Evolutionary conservation across 2,797 vertebrate genomes (phyloP), one percentile per base, ranked within the genome.

Genomic region (Dendrocincla fuliginosa): DNA sequence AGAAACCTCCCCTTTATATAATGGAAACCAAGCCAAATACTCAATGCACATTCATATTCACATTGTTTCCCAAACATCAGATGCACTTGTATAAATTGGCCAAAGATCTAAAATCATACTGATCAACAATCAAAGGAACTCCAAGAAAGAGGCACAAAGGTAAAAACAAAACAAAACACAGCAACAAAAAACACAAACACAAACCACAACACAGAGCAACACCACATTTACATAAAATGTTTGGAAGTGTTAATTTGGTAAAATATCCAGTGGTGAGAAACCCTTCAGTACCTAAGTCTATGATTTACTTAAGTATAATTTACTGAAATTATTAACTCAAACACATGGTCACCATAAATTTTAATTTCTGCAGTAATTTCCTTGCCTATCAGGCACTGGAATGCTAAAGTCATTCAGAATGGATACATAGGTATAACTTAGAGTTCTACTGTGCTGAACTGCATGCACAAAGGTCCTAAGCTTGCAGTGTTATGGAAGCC

Each of bases 1-100:
- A 37, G 61, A 78, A 56, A 17, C 42, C 16, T 68, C 9, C 24
- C 8, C 16, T 59, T 69, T 86, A 13, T 86, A 17, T 42, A 61
- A 53, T 19, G 30, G 61, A 67, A 90, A 67, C 30, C 68, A 92
- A 52, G 55, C 16, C 1, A 13, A 68, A 9, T 64, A 44, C 15
- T 27, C 23, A 3, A 44, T 56, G 37, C 16, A n/a, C 4, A 7
- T 52, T 64, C 0, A 0, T 52, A 35, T 92, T 63, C 10, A 39
- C 19, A 3, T 35, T 83, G 69, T 24, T 92, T 84, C 39, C 44
- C 44, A 46, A 46, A 50, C 32, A 30, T 63, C 37, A 84, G 77
- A 60, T 13, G 5, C 10, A 39, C 19, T 56, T 64, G 19, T 16
- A 20, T 44, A 60, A 84, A 60, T 19, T 82, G 10, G 30, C 42